A percentile compares a stretch with the other conserved stretches of the same genome.
Evolutionary conservation across 2,113 vertebrate species (phyloP).

Genomic region (Menura novaehollandiae): DNA sequence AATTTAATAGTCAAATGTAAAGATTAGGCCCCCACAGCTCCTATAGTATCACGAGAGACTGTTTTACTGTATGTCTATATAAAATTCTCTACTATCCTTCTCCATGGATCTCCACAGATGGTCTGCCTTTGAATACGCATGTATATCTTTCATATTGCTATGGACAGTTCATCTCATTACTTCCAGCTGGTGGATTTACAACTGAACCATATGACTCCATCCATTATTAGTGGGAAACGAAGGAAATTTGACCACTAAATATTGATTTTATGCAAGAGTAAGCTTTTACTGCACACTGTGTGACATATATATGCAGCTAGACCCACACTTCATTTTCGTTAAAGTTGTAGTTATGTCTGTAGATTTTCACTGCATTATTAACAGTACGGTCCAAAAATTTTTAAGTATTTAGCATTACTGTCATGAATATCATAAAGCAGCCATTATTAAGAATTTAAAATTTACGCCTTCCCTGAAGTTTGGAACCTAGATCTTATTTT

Average conservation of each 20-base stretch:
- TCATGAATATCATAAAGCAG: neutral
- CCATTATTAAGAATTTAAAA: neutral
- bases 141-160: slow-evolving; percentile 43
- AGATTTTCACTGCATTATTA: neutral
- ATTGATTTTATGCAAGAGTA: slow-evolving; percentile 62
- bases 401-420: neutral
- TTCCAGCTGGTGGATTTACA: slow-evolving; percentile 65
- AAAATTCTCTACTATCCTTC: neutral
- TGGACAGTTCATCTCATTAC: slow-evolving; percentile 51
- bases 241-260: slow-evolving; percentile 62
- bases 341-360: neutral
- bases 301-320: neutral
- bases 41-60: slow-evolving; percentile 24
- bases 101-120: slow-evolving; percentile 23
- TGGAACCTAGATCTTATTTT: neutral
- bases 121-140: slow-evolving; percentile 6
- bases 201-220: slow-evolving; percentile 55
- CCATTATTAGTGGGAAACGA: slow-evolving; percentile 61
- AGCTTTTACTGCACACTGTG: slow-evolving; percentile 24
- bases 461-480: neutral
- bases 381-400: neutral
- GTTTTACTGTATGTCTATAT: slow-evolving; percentile 29
- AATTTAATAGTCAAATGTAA: slow-evolving; percentile 76
- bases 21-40: slow-evolving; percentile 40
- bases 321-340: slow-evolving; percentile 29